A percentile compares a stretch with the other conserved stretches of the same genome.
These are phyloP conservation scores for Laothoe populi DNA, from an alignment of 2,888 invertebrate species.

Conservation along the genomic window DNA sequence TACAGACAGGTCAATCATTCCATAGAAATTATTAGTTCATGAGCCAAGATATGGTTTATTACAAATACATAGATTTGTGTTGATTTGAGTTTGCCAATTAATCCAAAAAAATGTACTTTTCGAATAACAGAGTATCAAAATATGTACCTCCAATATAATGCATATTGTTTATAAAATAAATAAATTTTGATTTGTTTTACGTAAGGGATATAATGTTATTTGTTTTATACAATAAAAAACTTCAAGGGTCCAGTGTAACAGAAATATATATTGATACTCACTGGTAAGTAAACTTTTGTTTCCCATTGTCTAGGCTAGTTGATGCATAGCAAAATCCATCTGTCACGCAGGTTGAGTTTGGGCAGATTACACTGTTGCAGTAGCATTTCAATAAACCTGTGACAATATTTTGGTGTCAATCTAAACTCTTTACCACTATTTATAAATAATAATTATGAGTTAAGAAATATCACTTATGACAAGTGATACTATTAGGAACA, in stretches of 20 bases:
- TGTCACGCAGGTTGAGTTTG: constrained; percentile 93
- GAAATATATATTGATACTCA: constrained; percentile 73
- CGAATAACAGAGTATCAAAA: constrained; percentile 37
- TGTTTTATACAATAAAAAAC: neutral
- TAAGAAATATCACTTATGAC: too few relatives aligned
- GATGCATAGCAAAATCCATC: constrained; percentile 96
- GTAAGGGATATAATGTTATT: neutral
- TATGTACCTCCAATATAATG: constrained; percentile 46
- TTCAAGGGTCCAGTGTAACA: neutral
- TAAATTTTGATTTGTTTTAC: neutral
- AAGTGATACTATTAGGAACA: too few relatives aligned
- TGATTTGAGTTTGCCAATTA: constrained; percentile 72
- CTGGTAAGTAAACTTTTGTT: constrained; percentile 90
- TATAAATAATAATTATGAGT: too few relatives aligned
- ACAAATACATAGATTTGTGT: constrained; percentile 55
- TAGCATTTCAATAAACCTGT: constrained; percentile 90
- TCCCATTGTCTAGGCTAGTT: constrained; percentile 86
- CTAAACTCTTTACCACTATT: too few relatives aligned
- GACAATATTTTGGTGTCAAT: constrained; percentile 27
- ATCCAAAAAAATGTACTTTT: constrained; percentile 31
- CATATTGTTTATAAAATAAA: neutral
- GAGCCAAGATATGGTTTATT: constrained; percentile 38
- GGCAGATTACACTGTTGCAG: constrained; percentile 92
- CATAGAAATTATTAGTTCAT: constrained; percentile 63
- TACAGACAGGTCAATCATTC: constrained; percentile 69